These are phyloP conservation scores for Drosophila teissieri DNA, from an alignment of 1,140 invertebrate species.

Conservation along the genomic window DNA sequence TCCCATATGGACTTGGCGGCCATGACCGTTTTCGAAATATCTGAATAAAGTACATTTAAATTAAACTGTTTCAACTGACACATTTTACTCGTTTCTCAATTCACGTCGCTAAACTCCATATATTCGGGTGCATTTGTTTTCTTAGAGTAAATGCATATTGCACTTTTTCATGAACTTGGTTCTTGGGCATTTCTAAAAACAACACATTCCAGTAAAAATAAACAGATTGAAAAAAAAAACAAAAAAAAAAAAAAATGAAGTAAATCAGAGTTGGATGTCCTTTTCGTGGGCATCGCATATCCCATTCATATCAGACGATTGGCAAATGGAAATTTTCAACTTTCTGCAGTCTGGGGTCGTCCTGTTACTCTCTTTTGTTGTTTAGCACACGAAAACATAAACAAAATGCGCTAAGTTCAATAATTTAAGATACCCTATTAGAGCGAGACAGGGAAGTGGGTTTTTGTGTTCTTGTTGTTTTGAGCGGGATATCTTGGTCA, in stretches of 20 bases:
- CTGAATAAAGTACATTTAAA: not conserved
- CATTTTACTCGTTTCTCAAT: constrained; percentile 14
- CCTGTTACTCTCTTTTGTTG: constrained; percentile 1
- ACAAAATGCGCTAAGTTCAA: constrained; percentile 59
- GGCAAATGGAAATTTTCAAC: constrained; percentile 6
- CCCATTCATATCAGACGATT: constrained; percentile 4
- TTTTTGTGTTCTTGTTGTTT: constrained; percentile 2
- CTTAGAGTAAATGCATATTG: constrained; percentile 67
- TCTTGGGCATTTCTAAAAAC: constrained; percentile 51
- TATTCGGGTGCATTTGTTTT: constrained; percentile 21
- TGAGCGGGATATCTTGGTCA: constrained; percentile 2
- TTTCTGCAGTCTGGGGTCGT: constrained; percentile 4
- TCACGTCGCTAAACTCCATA: constrained; percentile 8
- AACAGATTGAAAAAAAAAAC: constrained; percentile 7
- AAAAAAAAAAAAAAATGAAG: constrained; percentile 26
- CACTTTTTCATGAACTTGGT: constrained; percentile 74
- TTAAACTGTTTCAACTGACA: constrained; percentile 5
- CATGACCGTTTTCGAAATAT: not conserved
- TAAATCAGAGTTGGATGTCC: constrained; percentile 11
- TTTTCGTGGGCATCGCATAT: not conserved
- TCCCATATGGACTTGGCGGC: not conserved
- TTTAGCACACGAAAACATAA: constrained; percentile 61
- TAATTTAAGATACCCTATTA: constrained; percentile 31
- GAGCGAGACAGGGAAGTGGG: constrained; percentile 14
- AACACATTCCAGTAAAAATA: constrained; percentile 13